phyloP scores from a whole-genome alignment of 2,113 vertebrate species.

The Hippocampus guttulatus region DNA sequence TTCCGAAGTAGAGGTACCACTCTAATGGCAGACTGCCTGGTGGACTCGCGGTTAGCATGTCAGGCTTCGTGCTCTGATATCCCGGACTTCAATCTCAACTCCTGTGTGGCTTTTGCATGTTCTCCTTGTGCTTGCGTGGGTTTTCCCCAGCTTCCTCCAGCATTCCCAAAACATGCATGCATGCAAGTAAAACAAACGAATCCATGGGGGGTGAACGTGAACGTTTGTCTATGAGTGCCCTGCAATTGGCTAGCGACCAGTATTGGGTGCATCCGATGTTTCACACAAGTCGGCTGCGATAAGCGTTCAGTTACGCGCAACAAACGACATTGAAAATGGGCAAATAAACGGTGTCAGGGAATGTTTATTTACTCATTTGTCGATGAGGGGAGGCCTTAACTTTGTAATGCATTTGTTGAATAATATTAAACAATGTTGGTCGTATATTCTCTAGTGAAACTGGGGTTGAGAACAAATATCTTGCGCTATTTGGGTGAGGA shows the following conservation, averaged over 20 bases:
- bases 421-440: background rate
- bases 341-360: background rate
- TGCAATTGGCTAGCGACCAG: background rate
- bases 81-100: too few relatives aligned
- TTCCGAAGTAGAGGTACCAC: too few relatives aligned
- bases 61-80: too few relatives aligned
- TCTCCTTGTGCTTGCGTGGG: background rate
- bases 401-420: background rate
- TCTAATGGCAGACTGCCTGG: too few relatives aligned
- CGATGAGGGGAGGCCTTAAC: background rate
- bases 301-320: background rate
- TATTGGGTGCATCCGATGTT: background rate
- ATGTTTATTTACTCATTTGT: background rate
- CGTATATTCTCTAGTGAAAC: background rate
- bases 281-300: background rate
- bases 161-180: background rate
- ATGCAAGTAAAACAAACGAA: background rate
- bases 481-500: background rate
- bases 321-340: background rate
- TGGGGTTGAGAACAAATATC: background rate
- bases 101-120: too few relatives aligned
- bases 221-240: background rate
- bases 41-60: background rate
- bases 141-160: background rate
- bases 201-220: background rate